A percentile compares a stretch with the other conserved stretches of the same genome.
Conservation (phyloP, 2,113 vertebrate species). For the Hystrix cristata region DNA sequence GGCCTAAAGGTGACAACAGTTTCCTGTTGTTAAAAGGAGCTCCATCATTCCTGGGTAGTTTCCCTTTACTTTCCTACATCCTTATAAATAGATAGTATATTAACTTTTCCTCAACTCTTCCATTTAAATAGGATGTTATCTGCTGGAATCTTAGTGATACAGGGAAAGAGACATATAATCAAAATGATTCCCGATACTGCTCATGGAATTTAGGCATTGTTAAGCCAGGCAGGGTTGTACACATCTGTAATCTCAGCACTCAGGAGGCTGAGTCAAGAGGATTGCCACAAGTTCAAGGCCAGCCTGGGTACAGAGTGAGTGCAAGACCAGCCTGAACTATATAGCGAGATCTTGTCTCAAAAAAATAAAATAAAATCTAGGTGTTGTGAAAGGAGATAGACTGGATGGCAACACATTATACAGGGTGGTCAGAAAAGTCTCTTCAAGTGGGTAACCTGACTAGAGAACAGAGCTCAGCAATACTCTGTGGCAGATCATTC, state of each 20-base stretch:
- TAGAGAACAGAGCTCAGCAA: not conserved
- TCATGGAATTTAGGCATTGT: not conserved
- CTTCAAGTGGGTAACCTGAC: not conserved
- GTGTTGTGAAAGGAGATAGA: not conserved
- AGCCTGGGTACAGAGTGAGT: not conserved
- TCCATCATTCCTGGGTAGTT: not conserved
- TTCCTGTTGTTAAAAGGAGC: not conserved
- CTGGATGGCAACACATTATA: not conserved
- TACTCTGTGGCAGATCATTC: not conserved
- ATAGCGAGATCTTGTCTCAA: not conserved
- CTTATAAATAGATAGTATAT: not conserved
- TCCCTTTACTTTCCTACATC: not conserved
- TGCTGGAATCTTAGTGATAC: not conserved
- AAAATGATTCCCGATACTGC: not conserved
- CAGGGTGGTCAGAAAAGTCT: not conserved
- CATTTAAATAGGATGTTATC: not conserved
- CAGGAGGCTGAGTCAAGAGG: not conserved
- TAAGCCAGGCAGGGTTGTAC: not conserved
- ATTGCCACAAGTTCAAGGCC: not conserved
- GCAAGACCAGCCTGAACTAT: not conserved
- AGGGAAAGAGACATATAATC: not conserved
- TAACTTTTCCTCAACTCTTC: not conserved
- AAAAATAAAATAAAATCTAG: not conserved
- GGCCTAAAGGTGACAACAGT: not conserved
- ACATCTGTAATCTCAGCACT: not conserved